A percentile compares a stretch with the other conserved stretches of the same genome.
These are phyloP conservation scores for Fregetta grallaria DNA, from an alignment of 2,113 vertebrate species.

Conservation along the genomic window DNA sequence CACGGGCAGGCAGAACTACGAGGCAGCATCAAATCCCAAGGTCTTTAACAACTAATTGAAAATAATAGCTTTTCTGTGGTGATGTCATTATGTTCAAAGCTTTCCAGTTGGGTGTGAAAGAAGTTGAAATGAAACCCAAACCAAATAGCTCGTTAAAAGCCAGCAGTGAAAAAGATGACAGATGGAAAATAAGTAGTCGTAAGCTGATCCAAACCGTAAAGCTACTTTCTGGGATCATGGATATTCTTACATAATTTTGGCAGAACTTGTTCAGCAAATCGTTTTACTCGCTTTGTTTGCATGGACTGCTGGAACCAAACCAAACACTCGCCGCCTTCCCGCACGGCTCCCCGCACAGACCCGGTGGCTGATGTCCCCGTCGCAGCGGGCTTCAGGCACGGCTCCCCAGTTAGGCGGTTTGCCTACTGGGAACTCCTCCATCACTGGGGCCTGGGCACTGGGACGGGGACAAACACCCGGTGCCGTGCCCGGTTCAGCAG, in stretches of 20 bases:
- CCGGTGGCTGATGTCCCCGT: not conserved
- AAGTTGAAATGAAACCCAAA: not conserved
- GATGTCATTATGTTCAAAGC: not conserved
- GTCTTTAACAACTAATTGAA: not conserved
- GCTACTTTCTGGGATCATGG: not conserved
- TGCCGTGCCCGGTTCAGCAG: fast-evolving
- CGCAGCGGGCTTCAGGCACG: not conserved
- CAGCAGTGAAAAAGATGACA: not conserved
- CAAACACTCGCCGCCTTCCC: fast-evolving
- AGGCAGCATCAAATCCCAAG: not conserved
- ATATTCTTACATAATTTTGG: not conserved
- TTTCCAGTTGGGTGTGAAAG: not conserved
- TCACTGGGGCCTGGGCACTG: not conserved
- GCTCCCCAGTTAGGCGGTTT: not conserved
- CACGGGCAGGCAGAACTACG: fast-evolving
- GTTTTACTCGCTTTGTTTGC: fast-evolving
- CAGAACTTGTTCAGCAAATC: not conserved
- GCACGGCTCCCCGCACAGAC: not conserved
- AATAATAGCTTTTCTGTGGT: not conserved
- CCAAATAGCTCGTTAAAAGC: not conserved
- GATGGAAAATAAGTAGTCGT: not conserved
- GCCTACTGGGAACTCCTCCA: not conserved
- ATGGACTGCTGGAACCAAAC: not conserved
- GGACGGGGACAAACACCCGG: not conserved
- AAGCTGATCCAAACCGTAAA: fast-evolving